Conservation (phyloP, 2,113 vertebrate genomes). For the Gallinago paraguaiae region DNA sequence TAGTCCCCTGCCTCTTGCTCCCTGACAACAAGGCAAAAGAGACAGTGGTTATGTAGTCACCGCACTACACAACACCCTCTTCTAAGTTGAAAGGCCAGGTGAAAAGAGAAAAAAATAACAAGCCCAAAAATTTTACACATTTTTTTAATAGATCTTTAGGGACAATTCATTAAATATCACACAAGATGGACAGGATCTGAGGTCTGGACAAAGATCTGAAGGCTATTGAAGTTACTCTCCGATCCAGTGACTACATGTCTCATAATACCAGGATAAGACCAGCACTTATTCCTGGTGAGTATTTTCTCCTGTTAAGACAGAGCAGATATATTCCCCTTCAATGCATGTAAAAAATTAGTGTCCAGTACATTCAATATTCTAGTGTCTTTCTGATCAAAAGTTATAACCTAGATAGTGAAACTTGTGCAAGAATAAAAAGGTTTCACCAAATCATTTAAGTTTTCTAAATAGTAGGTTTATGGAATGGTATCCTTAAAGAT, state of each 20-base stretch:
- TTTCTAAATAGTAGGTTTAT: background rate
- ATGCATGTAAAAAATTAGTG: background rate
- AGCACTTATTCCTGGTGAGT: background rate
- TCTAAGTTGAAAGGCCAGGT: rapidly evolving
- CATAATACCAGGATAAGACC: background rate
- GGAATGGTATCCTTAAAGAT: background rate
- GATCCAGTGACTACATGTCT: background rate
- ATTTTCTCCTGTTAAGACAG: background rate
- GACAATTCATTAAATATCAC: background rate
- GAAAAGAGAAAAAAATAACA: background rate
- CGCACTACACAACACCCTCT: rapidly evolving
- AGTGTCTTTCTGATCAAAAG: background rate
- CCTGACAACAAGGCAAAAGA: background rate
- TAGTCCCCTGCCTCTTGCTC: rapidly evolving
- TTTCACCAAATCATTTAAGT: background rate
- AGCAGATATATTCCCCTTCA: background rate
- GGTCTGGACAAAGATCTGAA: background rate
- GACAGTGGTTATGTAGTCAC: rapidly evolving
- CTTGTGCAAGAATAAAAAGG: rapidly evolving
- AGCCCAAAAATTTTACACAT: background rate
- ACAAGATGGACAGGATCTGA: background rate
- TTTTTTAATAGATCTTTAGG: background rate
- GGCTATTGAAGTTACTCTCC: background rate
- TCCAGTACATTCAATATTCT: background rate
- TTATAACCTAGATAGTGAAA: background rate